phyloP scores from a whole-genome alignment of 1,140 invertebrate species.

The Papilio dardanus region DNA sequence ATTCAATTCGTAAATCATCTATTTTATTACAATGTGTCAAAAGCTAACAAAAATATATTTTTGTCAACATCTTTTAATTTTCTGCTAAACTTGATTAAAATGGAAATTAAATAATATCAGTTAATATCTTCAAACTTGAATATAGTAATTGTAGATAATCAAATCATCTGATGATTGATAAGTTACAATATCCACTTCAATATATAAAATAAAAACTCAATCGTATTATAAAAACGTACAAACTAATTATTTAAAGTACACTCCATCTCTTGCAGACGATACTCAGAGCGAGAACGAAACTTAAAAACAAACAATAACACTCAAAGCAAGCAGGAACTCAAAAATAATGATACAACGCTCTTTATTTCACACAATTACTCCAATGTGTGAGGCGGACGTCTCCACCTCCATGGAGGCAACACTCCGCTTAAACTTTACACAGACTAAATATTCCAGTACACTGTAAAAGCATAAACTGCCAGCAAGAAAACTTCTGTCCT shows the following conservation, averaged over 20 bases:
- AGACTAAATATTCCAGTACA: slow-evolving; percentile 49
- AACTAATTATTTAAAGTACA: slow-evolving; percentile 36
- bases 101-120: too few relatives aligned
- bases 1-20: too few relatives aligned
- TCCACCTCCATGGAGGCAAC: slow-evolving; percentile 47
- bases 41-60: too few relatives aligned
- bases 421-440: slow-evolving; percentile 45
- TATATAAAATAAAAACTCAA: background rate
- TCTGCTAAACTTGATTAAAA: too few relatives aligned
- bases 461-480: slow-evolving; percentile 39
- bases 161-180: background rate
- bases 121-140: background rate
- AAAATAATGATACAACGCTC: slow-evolving; percentile 77
- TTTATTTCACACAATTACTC: slow-evolving; percentile 79
- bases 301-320: slow-evolving; percentile 62
- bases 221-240: slow-evolving; percentile 26
- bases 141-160: background rate
- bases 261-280: slow-evolving; percentile 36
- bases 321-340: slow-evolving; percentile 55
- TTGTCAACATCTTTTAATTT: too few relatives aligned
- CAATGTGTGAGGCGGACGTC: slow-evolving; percentile 58
- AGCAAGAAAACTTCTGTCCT: slow-evolving; percentile 40
- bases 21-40: too few relatives aligned
- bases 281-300: slow-evolving; percentile 45
- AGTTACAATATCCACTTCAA: background rate